Base-by-base conservation (phyloP, 2,888 invertebrate genomes). In the Hermodice carunculata region DNA sequence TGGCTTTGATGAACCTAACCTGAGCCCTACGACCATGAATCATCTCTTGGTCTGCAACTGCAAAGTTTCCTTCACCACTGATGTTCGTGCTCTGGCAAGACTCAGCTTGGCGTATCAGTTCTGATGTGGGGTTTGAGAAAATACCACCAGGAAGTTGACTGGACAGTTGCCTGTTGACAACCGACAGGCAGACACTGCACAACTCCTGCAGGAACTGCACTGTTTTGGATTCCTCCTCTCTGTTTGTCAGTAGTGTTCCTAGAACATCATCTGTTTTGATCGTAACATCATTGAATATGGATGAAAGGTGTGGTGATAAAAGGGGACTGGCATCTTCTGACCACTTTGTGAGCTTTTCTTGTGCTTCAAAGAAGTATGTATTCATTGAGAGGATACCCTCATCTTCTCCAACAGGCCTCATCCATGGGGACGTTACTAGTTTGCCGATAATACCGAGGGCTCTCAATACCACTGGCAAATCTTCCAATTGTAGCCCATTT, bases 41-140 rank as follows among this genome's bases (percentile, higher is more conserved):
- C 24, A 1, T 8, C 24, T 26, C 17, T 8, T 44, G 14, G 26
- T 44, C 44, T 26, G 44, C 44, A n/a, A 44, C 44, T 11, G 44
- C 44, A 44, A 44, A n/a, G 22, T 44, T 44, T 44, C 44, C 26
- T 19, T 44, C 44, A 44, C 19, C 44, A 44, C 44, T 17, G 44
- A 44, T 44, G 44, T 44, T 44, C 11, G 44, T 44, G 11, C 11
- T 26, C 22, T 3, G 6, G 19, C 22, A 44, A 17, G 44, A 44
- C 17, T 3, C 26, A 19, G 22, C 44, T 26, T 44, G 44, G 14
- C 26, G 44, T 8, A 24, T 22, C 26, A 44, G 14, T 8, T 8
- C 22, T 19, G 22, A 6, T 11, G 24, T 44, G 3, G 44, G 44
- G 14, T 44, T 3, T 8, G 24, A 44, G 44, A 44, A 44, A 11